Percentiles rank a stretch among this genome's conserved stretches.
phyloP scores from a whole-genome alignment of 2,113 vertebrate species.

The Rhabdomys dilectus region DNA sequence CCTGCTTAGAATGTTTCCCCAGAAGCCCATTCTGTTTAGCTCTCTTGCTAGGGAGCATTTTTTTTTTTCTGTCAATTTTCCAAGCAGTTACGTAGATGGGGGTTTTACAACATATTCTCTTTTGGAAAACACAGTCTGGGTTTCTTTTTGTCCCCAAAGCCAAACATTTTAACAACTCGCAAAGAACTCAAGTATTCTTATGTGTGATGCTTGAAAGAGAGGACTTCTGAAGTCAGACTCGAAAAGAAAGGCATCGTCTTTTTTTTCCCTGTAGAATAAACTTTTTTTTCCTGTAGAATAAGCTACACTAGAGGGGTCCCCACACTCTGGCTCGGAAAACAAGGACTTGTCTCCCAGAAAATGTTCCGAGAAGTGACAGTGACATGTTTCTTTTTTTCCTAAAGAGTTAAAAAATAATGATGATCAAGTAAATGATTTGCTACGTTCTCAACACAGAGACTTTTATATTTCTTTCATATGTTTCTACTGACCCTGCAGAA shows the following conservation, averaged over 20 bases:
- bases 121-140: not conserved
- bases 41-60: slow-evolving; percentile 67
- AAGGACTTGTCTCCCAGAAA: not conserved
- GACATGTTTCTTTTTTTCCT: slow-evolving; percentile 13
- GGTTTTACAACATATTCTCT: slow-evolving; percentile 28
- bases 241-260: not conserved
- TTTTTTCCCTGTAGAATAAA: too few species aligned
- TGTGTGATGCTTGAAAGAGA: not conserved
- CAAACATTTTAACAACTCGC: slow-evolving; percentile 23
- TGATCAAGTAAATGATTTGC: slow-evolving; percentile 16
- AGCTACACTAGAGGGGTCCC: not conserved
- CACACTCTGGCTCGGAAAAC: not conserved
- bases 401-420: not conserved
- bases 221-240: not conserved
- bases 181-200: slow-evolving; percentile 35
- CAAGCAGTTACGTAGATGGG: slow-evolving; percentile 48
- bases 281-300: not conserved
- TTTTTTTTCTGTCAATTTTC: slow-evolving; percentile 75
- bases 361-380: not conserved
- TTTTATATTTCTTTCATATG: not conserved
- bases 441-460: not conserved
- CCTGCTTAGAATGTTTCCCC: slow-evolving; percentile 65
- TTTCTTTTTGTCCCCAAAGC: slow-evolving; percentile 26
- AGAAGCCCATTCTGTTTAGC: slow-evolving; percentile 70
- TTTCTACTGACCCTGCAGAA: slow-evolving; percentile 9